Evolutionary conservation across 2,797 vertebrate genomes (phyloP), one percentile per base, ranked within the genome.

Genomic region (Falco concolor): DNA sequence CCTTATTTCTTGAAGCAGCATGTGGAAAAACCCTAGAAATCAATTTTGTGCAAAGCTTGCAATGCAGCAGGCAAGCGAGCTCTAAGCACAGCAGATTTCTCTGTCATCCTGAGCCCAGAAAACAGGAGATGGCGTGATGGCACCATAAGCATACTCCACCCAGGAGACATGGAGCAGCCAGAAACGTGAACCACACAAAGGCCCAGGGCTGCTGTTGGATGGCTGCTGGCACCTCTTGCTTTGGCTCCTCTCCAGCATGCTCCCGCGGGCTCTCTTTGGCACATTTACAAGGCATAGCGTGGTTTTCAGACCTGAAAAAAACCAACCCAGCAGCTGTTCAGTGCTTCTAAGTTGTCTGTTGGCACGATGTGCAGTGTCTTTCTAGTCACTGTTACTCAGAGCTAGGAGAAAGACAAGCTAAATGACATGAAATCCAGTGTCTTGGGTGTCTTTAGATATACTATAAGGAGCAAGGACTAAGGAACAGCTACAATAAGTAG

Each of bases 31-130:
- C 25, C 61, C 52, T 47, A 27, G 38, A 49, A 79, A 73, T 3
- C 3, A 50, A 25, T 76, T 45, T 13, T 25, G 9, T 21, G 38
- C n/a, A 34, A 89, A n/a, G 5, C 21, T 65, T 50, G 23, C 42
- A 28, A 9, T 0, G 4, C 30, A 49, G 44, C 2, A 32, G 17
- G 34, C 1, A 4, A 50, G 45, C 0, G 0, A 63, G 65, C 44
- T 63, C 56, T 32, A 73, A 63, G 32, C 44, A 5, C 30, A 77
- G 60, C 72, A 45, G 42, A n/a, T 13, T 34, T 12, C 8, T 83
- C 64, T 10, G 34, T 14, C 24, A 10, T 2, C 42, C 63, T 30
- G 53, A 47, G 85, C 27, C 21, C 8, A 24, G 85, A 15, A 12
- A 72, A 25, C 40, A 36, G 82, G 70, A 87, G 72, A 78, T 79